Conservation (phyloP, 2,797 vertebrate genomes). For the Chelonia mydas region DNA sequence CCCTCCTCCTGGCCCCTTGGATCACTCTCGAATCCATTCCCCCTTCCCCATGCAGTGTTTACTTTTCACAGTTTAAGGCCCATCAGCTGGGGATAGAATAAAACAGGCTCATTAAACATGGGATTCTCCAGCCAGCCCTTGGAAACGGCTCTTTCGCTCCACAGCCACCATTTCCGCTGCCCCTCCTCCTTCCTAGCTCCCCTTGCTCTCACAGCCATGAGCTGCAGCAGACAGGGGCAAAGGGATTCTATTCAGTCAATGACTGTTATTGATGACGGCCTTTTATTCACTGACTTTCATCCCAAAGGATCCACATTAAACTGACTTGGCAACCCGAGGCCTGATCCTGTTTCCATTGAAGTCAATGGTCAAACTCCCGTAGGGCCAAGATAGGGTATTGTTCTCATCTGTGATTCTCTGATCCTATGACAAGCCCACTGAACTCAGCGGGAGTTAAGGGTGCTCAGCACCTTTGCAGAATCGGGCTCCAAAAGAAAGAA, state of each 20-base stretch:
- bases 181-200: background rate
- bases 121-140: conserved; percentile 34
- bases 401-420: background rate
- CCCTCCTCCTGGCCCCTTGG: background rate
- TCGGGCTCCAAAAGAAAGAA: background rate
- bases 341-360: background rate
- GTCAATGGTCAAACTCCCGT: background rate
- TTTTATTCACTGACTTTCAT: conserved; percentile 16
- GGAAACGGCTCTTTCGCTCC: conserved; percentile 51
- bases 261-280: background rate
- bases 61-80: background rate
- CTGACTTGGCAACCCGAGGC: background rate
- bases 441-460: background rate
- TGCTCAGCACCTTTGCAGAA: background rate
- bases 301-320: background rate
- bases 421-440: background rate
- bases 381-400: background rate
- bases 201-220: background rate
- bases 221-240: background rate
- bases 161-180: background rate
- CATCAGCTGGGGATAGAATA: background rate
- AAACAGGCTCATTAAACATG: background rate
- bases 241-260: background rate
- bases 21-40: background rate
- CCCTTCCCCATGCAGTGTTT: background rate